These are phyloP conservation scores for Anniella stebbinsi DNA, from an alignment of 2,797 vertebrate species.

Conservation along the genomic window DNA sequence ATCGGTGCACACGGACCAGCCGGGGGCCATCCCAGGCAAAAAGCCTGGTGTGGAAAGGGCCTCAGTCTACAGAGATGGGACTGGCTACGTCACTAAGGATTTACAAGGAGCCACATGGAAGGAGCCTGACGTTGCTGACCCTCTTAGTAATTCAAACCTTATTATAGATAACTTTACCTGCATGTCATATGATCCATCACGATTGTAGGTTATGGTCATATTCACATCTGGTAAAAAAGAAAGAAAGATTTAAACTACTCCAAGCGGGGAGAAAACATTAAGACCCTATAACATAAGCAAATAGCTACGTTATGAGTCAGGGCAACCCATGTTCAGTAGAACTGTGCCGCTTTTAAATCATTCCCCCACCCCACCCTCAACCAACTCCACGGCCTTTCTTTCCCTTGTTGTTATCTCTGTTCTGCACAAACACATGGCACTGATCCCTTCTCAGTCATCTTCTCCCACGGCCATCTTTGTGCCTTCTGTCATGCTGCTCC, in stretches of 20 bases:
- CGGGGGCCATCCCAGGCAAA: no score
- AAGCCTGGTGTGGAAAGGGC: no score
- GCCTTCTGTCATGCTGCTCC: not conserved
- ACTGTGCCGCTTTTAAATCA: not conserved
- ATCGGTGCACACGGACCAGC: no score
- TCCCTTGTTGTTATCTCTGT: not conserved
- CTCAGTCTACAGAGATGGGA: not conserved
- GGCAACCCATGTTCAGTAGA: not conserved
- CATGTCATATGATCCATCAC: constrained; percentile 90
- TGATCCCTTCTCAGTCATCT: no score
- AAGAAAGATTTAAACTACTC: constrained; percentile 26
- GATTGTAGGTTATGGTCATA: constrained; percentile 86
- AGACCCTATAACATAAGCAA: not conserved
- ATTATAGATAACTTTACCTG: constrained; percentile 81
- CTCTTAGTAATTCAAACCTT: not conserved
- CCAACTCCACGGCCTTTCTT: not conserved
- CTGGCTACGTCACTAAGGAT: no score
- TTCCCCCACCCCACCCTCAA: not conserved
- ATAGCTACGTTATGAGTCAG: not conserved
- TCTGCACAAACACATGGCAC: not conserved
- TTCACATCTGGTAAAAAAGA: constrained; percentile 82
- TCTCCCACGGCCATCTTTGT: not conserved
- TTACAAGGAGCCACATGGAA: not conserved
- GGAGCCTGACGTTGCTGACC: not conserved
- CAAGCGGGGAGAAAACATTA: not conserved